These are phyloP conservation scores for Coryphaenoides rupestris DNA, from an alignment of 2,113 vertebrate species.

Conservation along the genomic window DNA sequence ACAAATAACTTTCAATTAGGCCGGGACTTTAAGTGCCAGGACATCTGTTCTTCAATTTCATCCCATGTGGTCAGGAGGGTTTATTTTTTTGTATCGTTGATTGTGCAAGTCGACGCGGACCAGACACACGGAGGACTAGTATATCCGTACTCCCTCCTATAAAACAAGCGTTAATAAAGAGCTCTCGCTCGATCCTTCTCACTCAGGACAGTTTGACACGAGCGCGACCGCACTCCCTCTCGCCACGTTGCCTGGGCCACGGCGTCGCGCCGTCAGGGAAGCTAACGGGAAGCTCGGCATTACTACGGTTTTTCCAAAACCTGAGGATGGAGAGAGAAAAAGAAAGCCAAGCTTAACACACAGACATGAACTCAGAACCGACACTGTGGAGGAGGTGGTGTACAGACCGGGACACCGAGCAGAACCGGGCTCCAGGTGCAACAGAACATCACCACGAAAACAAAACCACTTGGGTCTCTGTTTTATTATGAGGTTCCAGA, in stretches of 20 bases:
- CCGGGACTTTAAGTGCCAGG: no score
- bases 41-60: no score
- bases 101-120: no score
- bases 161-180: constrained; percentile 18
- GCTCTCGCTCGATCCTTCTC: constrained; percentile 23
- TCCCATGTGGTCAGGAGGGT: neutral
- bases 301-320: constrained; percentile 62
- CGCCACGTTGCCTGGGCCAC: constrained; percentile 38
- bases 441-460: constrained; percentile 19
- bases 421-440: neutral
- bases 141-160: no score
- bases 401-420: constrained; percentile 8
- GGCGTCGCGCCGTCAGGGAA: constrained; percentile 48
- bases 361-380: constrained; percentile 52
- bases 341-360: constrained; percentile 48
- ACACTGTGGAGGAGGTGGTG: constrained; percentile 17
- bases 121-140: no score
- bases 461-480: constrained; percentile 56
- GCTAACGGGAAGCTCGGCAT: constrained; percentile 52
- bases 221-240: constrained; percentile 39
- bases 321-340: constrained; percentile 5
- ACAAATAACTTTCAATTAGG: no score
- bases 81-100: neutral
- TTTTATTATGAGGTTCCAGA: constrained; percentile 89
- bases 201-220: constrained; percentile 39